A percentile compares a stretch with the other conserved stretches of the same genome.
Conservation (phyloP, 2,888 invertebrate genomes). For the Sthenelais limicola region DNA sequence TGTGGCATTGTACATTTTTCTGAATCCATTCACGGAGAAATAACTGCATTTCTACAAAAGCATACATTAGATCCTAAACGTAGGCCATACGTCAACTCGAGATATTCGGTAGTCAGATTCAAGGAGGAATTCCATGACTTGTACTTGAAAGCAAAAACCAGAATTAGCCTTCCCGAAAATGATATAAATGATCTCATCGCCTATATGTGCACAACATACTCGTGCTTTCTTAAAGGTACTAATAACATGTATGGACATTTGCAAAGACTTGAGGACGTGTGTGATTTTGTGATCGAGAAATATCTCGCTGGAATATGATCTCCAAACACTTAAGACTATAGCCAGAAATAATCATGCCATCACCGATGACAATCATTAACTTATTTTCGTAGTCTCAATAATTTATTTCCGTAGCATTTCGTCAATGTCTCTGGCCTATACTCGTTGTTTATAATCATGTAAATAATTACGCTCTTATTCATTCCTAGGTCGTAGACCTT, state of each 20-base stretch:
- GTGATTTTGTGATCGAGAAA: constrained; percentile 26
- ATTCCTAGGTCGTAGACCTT: no score
- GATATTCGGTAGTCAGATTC: background rate
- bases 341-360: no score
- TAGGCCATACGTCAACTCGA: constrained; percentile 5
- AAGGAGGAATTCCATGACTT: background rate
- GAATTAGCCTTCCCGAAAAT: background rate
- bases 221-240: background rate
- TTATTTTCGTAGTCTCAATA: no score
- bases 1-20: constrained; percentile 22
- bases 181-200: constrained; percentile 22
- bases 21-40: constrained; percentile 2
- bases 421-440: no score
- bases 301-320: background rate
- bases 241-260: background rate
- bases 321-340: no score
- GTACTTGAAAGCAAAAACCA: background rate
- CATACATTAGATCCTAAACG: background rate
- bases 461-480: no score
- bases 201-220: constrained; percentile 6
- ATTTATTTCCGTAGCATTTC: no score
- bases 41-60: background rate
- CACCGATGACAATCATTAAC: no score
- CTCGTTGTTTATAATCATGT: no score
- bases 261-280: constrained; percentile 37